Evolutionary conservation across 2,113 vertebrate genomes (phyloP).

Genomic region (Cryptotis parvus): DNA sequence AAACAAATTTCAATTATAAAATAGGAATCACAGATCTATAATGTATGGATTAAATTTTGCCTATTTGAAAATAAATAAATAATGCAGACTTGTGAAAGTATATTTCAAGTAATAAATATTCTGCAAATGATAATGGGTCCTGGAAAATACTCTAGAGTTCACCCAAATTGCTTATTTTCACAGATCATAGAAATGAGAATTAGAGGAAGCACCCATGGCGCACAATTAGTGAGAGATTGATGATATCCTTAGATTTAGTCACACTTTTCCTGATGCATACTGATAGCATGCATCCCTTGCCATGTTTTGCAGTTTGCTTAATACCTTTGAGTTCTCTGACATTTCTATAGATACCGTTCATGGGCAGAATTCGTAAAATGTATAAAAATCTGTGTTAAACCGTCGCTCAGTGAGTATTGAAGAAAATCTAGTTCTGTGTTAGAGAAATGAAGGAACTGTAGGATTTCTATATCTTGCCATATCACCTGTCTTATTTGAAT

Average conservation of each 20-base stretch:
- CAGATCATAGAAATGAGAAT: neutral
- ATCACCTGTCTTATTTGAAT: neutral
- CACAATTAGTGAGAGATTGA: neutral
- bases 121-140: neutral
- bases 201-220: neutral
- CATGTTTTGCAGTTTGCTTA: neutral
- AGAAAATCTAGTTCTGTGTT: neutral
- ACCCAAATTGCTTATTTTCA: neutral
- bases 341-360: neutral
- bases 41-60: neutral
- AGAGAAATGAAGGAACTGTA: neutral
- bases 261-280: neutral
- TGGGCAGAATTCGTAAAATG: neutral
- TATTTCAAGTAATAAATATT: neutral
- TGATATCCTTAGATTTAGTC: neutral
- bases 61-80: too few relatives aligned
- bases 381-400: neutral
- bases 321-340: neutral
- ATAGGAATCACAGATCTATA: neutral
- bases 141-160: neutral
- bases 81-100: slow-evolving; percentile 1
- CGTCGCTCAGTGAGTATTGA: neutral
- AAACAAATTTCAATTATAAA: slow-evolving; percentile 18
- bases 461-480: neutral
- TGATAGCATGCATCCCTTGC: neutral